phyloP scores from a whole-genome alignment of 2,797 vertebrate genomes.

The Microhierax caerulescens region DNA sequence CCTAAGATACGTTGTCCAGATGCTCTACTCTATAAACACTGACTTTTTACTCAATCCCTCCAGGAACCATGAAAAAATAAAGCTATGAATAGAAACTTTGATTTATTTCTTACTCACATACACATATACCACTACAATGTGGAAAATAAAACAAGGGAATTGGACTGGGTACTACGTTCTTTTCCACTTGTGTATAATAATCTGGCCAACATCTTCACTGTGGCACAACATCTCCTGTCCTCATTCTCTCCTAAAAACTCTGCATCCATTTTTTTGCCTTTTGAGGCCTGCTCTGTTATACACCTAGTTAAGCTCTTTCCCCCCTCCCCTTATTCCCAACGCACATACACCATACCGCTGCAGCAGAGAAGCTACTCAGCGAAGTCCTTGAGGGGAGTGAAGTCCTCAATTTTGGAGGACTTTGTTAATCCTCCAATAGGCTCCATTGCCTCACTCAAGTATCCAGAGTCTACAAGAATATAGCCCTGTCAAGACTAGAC shows the following conservation, averaged over 20 bases:
- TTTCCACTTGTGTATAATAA: background rate
- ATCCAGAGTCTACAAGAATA: background rate
- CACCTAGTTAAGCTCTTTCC: background rate
- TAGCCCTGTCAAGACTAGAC: background rate
- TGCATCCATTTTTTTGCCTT: accelerated
- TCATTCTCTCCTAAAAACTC: background rate
- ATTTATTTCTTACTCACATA: background rate
- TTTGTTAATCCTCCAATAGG: background rate
- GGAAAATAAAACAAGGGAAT: background rate
- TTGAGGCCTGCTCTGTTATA: background rate
- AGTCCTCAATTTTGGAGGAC: background rate
- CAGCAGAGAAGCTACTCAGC: background rate
- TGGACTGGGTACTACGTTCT: background rate
- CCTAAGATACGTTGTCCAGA: background rate
- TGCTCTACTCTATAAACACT: background rate
- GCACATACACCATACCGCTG: background rate
- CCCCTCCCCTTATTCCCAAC: background rate
- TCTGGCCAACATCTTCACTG: background rate
- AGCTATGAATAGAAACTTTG: background rate
- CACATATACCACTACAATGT: accelerated
- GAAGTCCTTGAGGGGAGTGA: background rate
- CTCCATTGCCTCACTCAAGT: background rate
- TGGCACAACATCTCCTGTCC: background rate
- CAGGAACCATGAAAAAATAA: background rate
- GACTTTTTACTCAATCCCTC: background rate